Base-by-base conservation (phyloP, 2,888 invertebrate species). In the Heliconius sara region DNA sequence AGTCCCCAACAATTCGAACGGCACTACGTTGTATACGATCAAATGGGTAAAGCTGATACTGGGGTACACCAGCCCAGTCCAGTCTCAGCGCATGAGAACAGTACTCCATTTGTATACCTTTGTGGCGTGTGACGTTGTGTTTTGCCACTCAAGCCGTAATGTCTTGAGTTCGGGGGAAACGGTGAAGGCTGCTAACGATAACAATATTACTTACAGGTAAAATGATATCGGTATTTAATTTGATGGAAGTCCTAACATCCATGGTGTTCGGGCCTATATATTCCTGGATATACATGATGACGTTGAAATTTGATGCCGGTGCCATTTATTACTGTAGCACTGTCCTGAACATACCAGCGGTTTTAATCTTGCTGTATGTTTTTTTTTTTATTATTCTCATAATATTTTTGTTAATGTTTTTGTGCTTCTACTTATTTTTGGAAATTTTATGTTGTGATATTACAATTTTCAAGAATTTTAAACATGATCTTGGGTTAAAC, bases 191-290 rank as follows among this genome's bases (percentile, higher is more conserved):
- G 5, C 3, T 4, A 34, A 34, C 16, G 6, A 4, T 19, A 57
- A 27, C 27, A 10, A 27, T 57, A 25, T 34, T 25, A 47, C 30
- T n/a, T 19, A 7, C 89, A 97, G 97, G 97, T 67, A 97, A 97
- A 94, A 96, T 97, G 85, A 97, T 96, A 85, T 97, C 97, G 0
- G 89, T 97, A 19, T 97, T 97, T 88, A 97, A 97, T 66, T 95
- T 97, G 22, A 96, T 96, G 87, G 97, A 97, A 89, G 96, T 97
- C 0, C 86, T 97, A 75, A 97, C 97, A 88, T 96, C 97, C 0
- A 95, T 97, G 89, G 93, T 97, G 47, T 97, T 97, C 84, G 97
- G 97, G 0, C 97, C 97, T 0, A 95, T 96, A 91, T 97, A 97
- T 91, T 97, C 96, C 80, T 96, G 96, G 85, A 95, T 97, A 76